Evolutionary conservation across 2,113 vertebrate genomes (phyloP).

Genomic region (Egretta garzetta): DNA sequence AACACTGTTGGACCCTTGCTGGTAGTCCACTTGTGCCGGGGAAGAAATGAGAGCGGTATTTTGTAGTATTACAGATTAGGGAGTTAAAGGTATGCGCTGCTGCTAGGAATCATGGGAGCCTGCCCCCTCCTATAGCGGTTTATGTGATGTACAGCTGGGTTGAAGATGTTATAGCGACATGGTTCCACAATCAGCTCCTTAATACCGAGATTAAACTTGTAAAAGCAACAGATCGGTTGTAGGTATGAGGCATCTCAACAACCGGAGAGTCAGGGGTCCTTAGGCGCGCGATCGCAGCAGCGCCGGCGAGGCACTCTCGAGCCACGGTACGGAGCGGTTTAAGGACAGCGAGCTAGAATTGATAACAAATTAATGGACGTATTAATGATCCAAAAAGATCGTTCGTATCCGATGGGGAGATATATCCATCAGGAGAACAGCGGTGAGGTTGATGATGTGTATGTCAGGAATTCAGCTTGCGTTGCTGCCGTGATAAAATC

Average conservation of each 20-base stretch:
- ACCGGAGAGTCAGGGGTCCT: constrained; percentile 13
- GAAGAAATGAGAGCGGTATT: constrained; percentile 72
- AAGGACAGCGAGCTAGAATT: constrained; percentile 10
- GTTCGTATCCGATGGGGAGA: constrained; percentile 13
- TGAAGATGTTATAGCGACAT: constrained; percentile 82
- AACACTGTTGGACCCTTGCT: constrained; percentile 96
- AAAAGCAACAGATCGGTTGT: constrained; percentile 72
- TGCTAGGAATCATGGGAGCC: constrained; percentile 78
- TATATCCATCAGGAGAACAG: background rate
- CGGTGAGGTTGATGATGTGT: constrained; percentile 13
- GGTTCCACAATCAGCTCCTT: constrained; percentile 77
- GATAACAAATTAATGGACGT: constrained; percentile 51
- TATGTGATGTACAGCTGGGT: constrained; percentile 82
- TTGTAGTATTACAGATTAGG: constrained; percentile 76
- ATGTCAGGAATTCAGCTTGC: background rate
- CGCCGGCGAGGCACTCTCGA: background rate
- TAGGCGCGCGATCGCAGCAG: background rate
- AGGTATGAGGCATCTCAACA: constrained; percentile 67
- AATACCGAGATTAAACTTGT: constrained; percentile 79
- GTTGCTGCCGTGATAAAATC: background rate
- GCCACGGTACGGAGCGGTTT: background rate
- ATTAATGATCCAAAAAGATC: constrained; percentile 62
- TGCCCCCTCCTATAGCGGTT: constrained; percentile 81
- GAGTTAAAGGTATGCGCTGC: constrained; percentile 76
- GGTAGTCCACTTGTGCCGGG: constrained; percentile 88